phyloP scores from a whole-genome alignment of 2,113 vertebrate genomes.

The Capricornis sumatraensis region DNA sequence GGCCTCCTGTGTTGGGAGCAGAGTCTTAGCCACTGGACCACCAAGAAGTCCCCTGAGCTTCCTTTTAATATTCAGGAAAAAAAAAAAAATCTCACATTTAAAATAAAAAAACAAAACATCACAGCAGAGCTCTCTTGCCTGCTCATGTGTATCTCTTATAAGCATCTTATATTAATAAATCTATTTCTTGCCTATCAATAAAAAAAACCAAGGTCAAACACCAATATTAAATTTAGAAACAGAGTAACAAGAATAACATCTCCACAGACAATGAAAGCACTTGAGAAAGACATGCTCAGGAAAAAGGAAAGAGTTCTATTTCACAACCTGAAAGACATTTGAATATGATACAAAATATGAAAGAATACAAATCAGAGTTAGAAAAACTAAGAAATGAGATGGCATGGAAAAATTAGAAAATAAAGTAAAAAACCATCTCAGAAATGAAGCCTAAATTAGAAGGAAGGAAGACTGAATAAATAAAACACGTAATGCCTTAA shows the following conservation, averaged over 20 bases:
- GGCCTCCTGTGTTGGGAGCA: neutral
- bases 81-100: neutral
- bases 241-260: neutral
- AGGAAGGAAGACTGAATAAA: neutral
- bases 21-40: neutral
- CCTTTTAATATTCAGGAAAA: neutral
- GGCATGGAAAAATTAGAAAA: neutral
- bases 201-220: neutral
- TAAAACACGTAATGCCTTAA: neutral
- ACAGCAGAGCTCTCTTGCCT: neutral
- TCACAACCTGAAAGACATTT: neutral
- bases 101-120: neutral
- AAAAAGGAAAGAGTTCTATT: neutral
- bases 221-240: neutral
- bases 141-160: neutral
- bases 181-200: neutral
- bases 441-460: neutral
- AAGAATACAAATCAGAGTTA: neutral
- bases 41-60: neutral
- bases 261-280: neutral
- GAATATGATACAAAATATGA: neutral
- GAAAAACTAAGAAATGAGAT: neutral
- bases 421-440: neutral
- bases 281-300: neutral
- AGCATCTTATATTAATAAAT: neutral